Evolutionary conservation across 2,797 vertebrate genomes (phyloP).

Genomic region (Loris lydekkerianus): DNA sequence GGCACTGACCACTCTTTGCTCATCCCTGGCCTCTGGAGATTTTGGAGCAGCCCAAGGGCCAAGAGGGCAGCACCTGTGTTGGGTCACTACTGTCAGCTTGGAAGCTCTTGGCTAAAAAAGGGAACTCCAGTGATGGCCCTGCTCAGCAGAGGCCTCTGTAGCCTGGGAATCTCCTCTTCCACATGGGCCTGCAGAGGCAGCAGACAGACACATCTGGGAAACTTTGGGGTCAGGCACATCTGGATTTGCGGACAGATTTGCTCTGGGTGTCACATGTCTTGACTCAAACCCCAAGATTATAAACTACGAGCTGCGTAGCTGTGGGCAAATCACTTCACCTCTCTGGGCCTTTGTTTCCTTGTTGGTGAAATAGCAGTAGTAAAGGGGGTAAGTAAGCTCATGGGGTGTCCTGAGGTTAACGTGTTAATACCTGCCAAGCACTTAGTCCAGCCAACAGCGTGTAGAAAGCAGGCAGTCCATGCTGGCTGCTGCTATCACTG

Average conservation of each 20-base stretch:
- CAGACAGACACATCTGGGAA: neutral
- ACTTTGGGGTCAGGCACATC: neutral
- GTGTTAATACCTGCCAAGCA: neutral
- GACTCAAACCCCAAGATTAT: neutral
- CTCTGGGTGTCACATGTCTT: neutral
- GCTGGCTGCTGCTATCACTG: neutral
- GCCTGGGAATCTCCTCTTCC: neutral
- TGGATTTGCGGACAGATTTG: neutral
- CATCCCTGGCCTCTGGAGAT: neutral
- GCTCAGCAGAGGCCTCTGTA: neutral
- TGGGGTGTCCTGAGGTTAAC: neutral
- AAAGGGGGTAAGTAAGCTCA: neutral
- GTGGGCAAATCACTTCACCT: neutral
- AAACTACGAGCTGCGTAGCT: neutral
- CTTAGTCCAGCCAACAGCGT: accelerated
- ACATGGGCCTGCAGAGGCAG: neutral
- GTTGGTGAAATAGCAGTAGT: neutral
- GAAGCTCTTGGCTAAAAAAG: neutral
- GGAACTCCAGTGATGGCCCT: accelerated
- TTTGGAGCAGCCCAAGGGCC: neutral
- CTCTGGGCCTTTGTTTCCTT: neutral
- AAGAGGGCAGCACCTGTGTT: neutral
- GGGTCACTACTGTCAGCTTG: neutral
- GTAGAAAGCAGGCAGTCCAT: accelerated
- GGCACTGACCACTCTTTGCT: neutral